phyloP scores from a whole-genome alignment of 2,888 invertebrate genomes.

The Cephalotes varians region DNA sequence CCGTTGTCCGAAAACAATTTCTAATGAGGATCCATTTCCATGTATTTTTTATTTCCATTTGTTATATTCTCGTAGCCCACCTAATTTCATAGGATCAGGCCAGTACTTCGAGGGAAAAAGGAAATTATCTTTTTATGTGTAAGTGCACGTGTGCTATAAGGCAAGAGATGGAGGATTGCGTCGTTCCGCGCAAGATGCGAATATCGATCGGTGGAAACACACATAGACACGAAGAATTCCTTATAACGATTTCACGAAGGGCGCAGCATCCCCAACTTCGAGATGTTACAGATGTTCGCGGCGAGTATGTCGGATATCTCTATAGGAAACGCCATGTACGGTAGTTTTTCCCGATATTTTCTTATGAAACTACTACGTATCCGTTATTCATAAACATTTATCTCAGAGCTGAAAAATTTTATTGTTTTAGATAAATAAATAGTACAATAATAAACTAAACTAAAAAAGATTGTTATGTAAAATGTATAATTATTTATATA shows the following conservation, averaged over 20 bases:
- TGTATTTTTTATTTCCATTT: neutral
- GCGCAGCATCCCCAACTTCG: constrained; percentile 31
- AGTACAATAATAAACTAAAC: neutral
- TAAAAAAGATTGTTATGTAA: neutral
- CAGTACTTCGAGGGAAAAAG: constrained; percentile 36
- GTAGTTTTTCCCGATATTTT: constrained; percentile 14
- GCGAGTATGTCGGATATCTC: constrained; percentile 23
- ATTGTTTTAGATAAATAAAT: neutral
- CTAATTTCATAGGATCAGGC: neutral
- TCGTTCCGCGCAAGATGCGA: constrained; percentile 71
- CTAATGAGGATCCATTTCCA: neutral
- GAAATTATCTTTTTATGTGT: constrained; percentile 70
- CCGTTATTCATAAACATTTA: neutral
- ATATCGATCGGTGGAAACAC: constrained; percentile 75
- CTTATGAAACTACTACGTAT: neutral
- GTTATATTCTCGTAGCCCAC: neutral
- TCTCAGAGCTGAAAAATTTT: neutral
- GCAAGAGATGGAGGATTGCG: constrained; percentile 69
- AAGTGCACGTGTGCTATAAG: constrained; percentile 51
- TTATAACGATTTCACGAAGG: constrained; percentile 40
- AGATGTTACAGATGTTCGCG: constrained; percentile 39
- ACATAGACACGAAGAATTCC: constrained; percentile 40
- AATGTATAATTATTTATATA: neutral
- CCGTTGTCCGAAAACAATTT: too few species aligned
- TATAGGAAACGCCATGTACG: neutral